phyloP scores from a whole-genome alignment of 1,140 invertebrate genomes.

The Euwallacea fornicatus region DNA sequence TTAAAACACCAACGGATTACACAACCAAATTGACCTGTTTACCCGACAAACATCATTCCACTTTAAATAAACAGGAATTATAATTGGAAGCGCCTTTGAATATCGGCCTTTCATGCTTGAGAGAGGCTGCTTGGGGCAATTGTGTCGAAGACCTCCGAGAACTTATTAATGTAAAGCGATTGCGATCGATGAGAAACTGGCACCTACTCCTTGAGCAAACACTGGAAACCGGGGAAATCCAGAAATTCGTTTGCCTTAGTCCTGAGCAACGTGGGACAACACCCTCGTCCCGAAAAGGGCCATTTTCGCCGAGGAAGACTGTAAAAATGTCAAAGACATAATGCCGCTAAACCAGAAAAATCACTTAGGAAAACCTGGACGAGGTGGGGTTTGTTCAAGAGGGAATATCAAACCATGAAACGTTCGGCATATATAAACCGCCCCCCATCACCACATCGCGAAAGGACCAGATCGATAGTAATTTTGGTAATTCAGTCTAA shows the following conservation, averaged over 20 bases:
- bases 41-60: conserved; percentile 15
- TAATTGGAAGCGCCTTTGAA: conserved; percentile 25
- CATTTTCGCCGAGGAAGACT: conserved; percentile 18
- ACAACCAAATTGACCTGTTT: conserved; percentile 16
- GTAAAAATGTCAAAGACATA: conserved; percentile 26
- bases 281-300: conserved; percentile 21
- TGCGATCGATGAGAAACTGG: neutral
- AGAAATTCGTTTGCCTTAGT: conserved; percentile 14
- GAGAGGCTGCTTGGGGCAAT: conserved; percentile 11
- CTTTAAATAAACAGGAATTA: conserved; percentile 25
- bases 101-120: conserved; percentile 22
- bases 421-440: conserved; percentile 1
- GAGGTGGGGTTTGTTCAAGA: too few relatives aligned
- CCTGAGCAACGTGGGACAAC: conserved; percentile 10
- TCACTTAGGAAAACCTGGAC: conserved; percentile 10
- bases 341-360: conserved; percentile 28
- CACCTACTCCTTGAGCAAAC: neutral
- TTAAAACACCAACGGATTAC: conserved; percentile 2
- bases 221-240: conserved; percentile 7
- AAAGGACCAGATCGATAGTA: conserved; percentile 20
- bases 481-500: conserved; percentile 29
- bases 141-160: conserved; percentile 14
- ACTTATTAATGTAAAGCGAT: conserved; percentile 15
- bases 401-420: neutral
- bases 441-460: neutral